Evolutionary conservation across 2,888 invertebrate genomes (phyloP), one percentile per base, ranked within the genome.

Genomic region (Drosophila ezoana): DNA sequence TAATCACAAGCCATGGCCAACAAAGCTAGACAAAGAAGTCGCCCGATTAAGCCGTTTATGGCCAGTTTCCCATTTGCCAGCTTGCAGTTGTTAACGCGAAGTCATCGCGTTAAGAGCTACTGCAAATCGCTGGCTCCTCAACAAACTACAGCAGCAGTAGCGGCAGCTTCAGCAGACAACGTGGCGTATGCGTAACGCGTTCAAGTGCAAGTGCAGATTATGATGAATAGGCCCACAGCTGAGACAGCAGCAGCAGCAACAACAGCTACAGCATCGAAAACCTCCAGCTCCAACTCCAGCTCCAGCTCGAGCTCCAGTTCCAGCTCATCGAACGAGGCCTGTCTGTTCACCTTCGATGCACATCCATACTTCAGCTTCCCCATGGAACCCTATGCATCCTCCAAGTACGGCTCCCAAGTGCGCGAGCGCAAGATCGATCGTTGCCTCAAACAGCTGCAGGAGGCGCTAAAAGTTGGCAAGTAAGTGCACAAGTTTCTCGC

Each of bases 381-480:
- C 13, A 51, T 67, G 20, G 86, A 66, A 57, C 67, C 77, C 1
- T 81, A 69, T 44, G 64, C 72, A 10, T 63, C 78, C 59, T 87
- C 89, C 16, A 84, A 86, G 13, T 90, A 90, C 38, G 90, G 90
- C 1, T 90, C 90, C 0, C 90, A 90, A 45, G 91, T 91, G 66
- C 87, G 90, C 9, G 88, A 87, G 18, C 86, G 91, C 0, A 90
- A 90, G 69, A 90, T 90, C 18, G 90, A 90, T 73, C 90, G 91
- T 4, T 90, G 90, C 20, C 77, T 90, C 11, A 76, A 78, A 38
- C 90, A 90, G 58, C 59, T 90, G 32, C 81, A 91, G 43, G 83
- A 89, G 16, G 81, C 80, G 0, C 81, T 91, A 16, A 78, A 76
- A 28, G 9, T 16, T 5, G 43, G 57, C 65, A 89, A 70, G 83